These are phyloP conservation scores for Oreocharis arfaki DNA, from an alignment of 2,113 vertebrate species.

Conservation along the genomic window DNA sequence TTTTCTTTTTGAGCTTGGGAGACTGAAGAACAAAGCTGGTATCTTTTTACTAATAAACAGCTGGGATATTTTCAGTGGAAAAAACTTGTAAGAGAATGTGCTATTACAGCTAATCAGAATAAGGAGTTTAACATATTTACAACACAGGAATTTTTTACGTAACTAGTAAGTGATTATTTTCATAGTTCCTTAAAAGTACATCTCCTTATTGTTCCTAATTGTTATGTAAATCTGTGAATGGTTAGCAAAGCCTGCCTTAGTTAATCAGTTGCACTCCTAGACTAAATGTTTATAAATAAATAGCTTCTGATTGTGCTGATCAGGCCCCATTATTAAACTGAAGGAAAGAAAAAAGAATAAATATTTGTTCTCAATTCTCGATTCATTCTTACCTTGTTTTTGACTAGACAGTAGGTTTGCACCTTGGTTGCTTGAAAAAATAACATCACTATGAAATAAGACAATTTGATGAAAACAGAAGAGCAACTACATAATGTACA, in stretches of 20 bases:
- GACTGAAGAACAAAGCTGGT: neutral
- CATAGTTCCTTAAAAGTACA: neutral
- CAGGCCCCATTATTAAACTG: neutral
- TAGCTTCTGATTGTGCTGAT: neutral
- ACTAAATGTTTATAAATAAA: neutral
- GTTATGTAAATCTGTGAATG: neutral
- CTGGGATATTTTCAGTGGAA: neutral
- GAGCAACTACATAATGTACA: neutral
- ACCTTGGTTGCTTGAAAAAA: neutral
- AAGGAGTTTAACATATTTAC: neutral
- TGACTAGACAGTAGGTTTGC: neutral
- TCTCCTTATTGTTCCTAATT: neutral
- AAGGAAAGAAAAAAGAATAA: neutral
- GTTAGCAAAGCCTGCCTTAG: neutral
- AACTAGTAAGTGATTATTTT: neutral
- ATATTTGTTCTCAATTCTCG: neutral
- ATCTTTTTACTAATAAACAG: neutral
- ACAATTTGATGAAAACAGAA: neutral
- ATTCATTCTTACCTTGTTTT: neutral
- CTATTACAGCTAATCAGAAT: neutral
- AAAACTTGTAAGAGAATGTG: neutral
- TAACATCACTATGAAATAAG: neutral
- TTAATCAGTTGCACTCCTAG: neutral
- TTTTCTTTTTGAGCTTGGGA: neutral
- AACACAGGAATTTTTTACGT: neutral